Evolutionary conservation across 2,888 invertebrate genomes (phyloP).

Genomic region (Morpho deidamia): DNA sequence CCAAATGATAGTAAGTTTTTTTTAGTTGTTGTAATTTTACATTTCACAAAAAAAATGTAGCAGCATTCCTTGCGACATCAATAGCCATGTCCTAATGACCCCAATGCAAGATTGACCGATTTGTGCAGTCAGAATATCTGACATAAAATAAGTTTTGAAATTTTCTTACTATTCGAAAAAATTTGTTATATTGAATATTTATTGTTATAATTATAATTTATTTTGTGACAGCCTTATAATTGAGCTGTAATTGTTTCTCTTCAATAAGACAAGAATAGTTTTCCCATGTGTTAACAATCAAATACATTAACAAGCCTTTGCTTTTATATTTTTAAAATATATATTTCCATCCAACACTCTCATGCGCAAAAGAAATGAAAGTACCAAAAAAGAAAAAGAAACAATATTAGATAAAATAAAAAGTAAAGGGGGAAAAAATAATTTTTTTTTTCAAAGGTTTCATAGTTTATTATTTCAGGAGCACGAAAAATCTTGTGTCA

Average conservation of each 20-base stretch:
- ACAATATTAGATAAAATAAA: too few species aligned
- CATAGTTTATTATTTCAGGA: not conserved
- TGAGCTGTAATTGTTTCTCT: too few species aligned
- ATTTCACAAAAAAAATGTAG: constrained; percentile 16
- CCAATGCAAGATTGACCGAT: constrained; percentile 48
- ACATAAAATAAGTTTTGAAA: not conserved
- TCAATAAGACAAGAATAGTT: too few species aligned
- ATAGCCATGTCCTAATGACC: constrained; percentile 47
- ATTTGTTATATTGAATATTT: too few species aligned
- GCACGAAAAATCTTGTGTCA: constrained; percentile 1
- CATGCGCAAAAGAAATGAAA: not conserved
- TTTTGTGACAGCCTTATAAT: not conserved
- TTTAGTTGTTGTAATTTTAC: too few species aligned
- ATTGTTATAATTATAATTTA: not conserved
- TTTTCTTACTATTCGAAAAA: not conserved
- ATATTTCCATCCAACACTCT: too few species aligned
- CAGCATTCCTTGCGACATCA: constrained; percentile 28
- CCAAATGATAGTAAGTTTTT: too few species aligned
- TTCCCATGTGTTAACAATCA: too few species aligned
- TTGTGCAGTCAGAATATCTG: constrained; percentile 37
- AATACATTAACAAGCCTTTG: too few species aligned
- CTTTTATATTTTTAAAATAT: too few species aligned
- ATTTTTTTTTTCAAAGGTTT: too few species aligned
- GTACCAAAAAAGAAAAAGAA: not conserved
- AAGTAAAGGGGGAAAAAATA: too few species aligned